Percentiles rank a stretch among this genome's conserved stretches.
Evolutionary conservation across 1,140 invertebrate genomes (phyloP).

Genomic region (Drosophila ercepeae): DNA sequence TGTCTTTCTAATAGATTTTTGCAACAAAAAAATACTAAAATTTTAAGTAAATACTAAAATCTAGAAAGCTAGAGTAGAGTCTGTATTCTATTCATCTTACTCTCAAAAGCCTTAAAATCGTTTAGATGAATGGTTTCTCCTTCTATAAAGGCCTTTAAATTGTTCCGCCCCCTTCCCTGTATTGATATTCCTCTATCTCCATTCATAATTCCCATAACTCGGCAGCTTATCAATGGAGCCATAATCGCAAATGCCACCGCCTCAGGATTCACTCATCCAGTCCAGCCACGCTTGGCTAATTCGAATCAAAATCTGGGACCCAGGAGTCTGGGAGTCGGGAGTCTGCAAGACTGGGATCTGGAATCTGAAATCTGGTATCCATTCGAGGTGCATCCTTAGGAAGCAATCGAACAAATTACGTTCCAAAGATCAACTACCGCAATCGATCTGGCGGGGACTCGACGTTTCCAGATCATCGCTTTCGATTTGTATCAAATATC

Average conservation of each 20-base stretch:
- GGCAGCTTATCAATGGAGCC: conserved; percentile 24
- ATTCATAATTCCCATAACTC: conserved; percentile 16
- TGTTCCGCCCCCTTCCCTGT: neutral
- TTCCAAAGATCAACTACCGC: conserved; percentile 51
- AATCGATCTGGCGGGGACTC: conserved; percentile 55
- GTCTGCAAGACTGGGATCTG: neutral
- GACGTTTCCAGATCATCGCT: conserved; percentile 80
- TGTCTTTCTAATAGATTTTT: no score
- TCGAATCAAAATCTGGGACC: conserved; percentile 13
- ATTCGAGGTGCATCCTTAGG: conserved; percentile 1
- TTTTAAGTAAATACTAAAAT: no score
- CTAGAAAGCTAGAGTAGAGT: no score
- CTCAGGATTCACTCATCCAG: conserved; percentile 26
- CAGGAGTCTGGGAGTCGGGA: neutral
- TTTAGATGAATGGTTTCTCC: neutral
- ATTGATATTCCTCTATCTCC: neutral
- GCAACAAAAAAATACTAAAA: no score
- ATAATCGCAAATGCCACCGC: conserved; percentile 25
- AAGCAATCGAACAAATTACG: conserved; percentile 17
- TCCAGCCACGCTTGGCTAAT: conserved; percentile 26
- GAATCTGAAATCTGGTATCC: neutral
- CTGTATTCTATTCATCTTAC: no score
- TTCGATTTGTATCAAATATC: conserved; percentile 77
- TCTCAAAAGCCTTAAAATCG: neutral
- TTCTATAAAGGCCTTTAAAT: neutral